Conservation (phyloP, 2,888 invertebrate species). For the Melieria crassipennis region DNA sequence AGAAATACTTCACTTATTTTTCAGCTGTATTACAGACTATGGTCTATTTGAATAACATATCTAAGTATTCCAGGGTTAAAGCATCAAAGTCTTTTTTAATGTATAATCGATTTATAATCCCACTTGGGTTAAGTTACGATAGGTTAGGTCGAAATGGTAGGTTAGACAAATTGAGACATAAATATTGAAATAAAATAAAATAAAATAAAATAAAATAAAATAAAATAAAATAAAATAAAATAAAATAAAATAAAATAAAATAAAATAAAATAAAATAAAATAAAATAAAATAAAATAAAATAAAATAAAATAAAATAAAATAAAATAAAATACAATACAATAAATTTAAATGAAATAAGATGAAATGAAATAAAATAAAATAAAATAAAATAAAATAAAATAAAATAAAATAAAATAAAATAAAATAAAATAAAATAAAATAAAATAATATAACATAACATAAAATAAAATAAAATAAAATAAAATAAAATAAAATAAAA, state of each 20-base stretch:
- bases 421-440: constrained; percentile 1
- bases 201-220: no score
- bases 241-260: neutral
- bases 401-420: constrained; percentile 4
- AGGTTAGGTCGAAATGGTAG: no score
- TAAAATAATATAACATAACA: neutral
- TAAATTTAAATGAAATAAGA: neutral
- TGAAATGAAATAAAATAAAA: neutral
- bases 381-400: neutral
- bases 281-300: neutral
- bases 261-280: neutral
- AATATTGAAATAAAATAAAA: no score
- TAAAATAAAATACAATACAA: constrained; percentile 13
- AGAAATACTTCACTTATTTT: no score
- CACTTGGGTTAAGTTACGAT: no score
- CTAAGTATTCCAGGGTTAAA: no score
- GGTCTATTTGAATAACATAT: no score
- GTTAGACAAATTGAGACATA: no score
- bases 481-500: constrained; percentile 14
- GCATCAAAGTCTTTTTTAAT: no score
- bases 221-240: neutral
- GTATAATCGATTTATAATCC: no score
- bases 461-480: constrained; percentile 4
- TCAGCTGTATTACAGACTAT: no score
- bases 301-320: neutral